phyloP scores from a whole-genome alignment of 2,797 vertebrate genomes.

The Brachymystax lenok region DNA sequence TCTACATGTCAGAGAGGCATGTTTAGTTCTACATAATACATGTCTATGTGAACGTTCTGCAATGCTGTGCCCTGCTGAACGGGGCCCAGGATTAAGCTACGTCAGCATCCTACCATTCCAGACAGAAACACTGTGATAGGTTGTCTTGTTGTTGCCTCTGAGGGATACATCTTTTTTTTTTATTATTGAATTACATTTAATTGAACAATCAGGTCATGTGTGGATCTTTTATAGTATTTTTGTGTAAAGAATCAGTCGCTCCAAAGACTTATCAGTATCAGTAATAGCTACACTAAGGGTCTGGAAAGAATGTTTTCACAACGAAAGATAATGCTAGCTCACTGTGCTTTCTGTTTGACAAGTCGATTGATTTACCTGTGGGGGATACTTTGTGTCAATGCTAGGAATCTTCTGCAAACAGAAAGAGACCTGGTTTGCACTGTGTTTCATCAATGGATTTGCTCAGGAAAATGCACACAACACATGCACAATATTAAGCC shows the following conservation, averaged over 20 bases:
- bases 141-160: too few species aligned
- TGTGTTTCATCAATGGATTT: neutral
- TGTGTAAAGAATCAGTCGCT: neutral
- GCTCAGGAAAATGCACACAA: neutral
- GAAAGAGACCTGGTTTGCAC: constrained; percentile 7
- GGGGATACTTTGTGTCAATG: constrained; percentile 60
- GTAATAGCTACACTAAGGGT: constrained; percentile 27
- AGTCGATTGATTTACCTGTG: constrained; percentile 64
- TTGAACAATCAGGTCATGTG: too few species aligned
- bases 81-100: too few species aligned
- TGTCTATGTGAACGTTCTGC: neutral
- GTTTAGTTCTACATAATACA: neutral
- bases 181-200: too few species aligned
- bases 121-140: too few species aligned
- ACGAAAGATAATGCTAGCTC: constrained; percentile 4
- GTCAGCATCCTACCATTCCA: too few species aligned
- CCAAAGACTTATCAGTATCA: neutral
- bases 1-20: neutral
- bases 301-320: neutral
- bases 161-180: too few species aligned
- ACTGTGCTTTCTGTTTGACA: neutral
- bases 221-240: neutral
- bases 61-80: too few species aligned
- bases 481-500: constrained; percentile 2
- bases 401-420: constrained; percentile 59